Conservation (phyloP, 2,888 invertebrate genomes). For the Melanostoma scalare region DNA sequence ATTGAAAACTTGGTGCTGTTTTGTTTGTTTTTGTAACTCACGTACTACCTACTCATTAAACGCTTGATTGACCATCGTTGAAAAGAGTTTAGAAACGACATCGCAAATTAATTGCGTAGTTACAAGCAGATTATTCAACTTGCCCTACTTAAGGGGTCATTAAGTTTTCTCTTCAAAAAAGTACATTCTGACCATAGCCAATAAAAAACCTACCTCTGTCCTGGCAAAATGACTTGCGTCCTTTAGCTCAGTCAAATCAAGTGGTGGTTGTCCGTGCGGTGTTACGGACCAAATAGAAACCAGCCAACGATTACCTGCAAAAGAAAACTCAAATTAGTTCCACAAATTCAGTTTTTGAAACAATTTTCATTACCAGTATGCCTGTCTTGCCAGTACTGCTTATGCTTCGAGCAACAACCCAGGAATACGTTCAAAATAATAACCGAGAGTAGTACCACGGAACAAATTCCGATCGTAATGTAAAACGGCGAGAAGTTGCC, state of each 20-base stretch:
- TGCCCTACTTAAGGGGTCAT: conserved; percentile 17
- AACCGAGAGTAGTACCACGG: conserved; percentile 87
- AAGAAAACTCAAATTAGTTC: background rate
- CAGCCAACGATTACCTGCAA: conserved; percentile 91
- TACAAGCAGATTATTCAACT: too few relatives aligned
- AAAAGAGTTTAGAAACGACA: too few relatives aligned
- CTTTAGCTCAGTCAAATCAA: conserved; percentile 90
- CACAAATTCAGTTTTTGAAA: conserved; percentile 8
- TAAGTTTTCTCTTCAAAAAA: background rate
- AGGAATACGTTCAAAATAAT: conserved; percentile 90
- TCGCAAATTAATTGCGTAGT: too few relatives aligned
- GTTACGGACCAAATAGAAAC: conserved; percentile 92
- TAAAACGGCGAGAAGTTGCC: conserved; percentile 94
- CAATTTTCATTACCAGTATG: conserved; percentile 84
- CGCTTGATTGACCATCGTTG: too few relatives aligned
- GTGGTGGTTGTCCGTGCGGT: conserved; percentile 91
- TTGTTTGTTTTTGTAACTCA: too few relatives aligned
- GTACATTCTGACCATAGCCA: background rate
- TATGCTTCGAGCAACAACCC: conserved; percentile 91
- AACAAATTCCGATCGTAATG: conserved; percentile 90
- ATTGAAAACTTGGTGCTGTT: too few relatives aligned
- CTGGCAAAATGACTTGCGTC: conserved; percentile 82
- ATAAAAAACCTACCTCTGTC: conserved; percentile 76
- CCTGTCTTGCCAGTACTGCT: conserved; percentile 91
- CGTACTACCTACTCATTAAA: too few relatives aligned